These are phyloP conservation scores for Drosophila simulans DNA, from an alignment of 1,140 invertebrate genomes.

Conservation along the genomic window DNA sequence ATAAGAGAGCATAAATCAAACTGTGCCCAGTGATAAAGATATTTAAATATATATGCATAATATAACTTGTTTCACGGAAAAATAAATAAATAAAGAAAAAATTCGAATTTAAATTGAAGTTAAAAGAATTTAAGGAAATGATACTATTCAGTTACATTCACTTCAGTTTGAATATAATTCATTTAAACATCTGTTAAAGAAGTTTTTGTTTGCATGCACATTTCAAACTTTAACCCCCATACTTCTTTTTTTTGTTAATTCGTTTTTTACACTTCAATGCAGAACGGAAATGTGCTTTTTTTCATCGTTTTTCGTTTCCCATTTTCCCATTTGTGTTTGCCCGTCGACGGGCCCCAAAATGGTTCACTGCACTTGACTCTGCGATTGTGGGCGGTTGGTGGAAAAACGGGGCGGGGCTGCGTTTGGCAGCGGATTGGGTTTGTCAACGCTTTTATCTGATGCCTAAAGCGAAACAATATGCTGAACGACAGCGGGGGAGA, in stretches of 20 bases:
- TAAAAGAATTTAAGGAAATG: background rate
- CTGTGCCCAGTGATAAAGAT: background rate
- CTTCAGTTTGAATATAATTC: background rate
- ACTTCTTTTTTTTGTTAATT: constrained; percentile 18
- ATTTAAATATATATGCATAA: background rate
- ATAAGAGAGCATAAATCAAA: constrained; percentile 8
- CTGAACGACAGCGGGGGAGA: background rate
- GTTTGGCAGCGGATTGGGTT: constrained; percentile 35
- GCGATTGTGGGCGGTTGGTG: constrained; percentile 1
- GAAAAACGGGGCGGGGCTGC: constrained; percentile 1
- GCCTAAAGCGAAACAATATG: constrained; percentile 65
- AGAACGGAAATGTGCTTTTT: constrained; percentile 75
- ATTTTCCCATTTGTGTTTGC: constrained; percentile 46
- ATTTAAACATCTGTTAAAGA: background rate
- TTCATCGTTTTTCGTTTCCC: constrained; percentile 33
- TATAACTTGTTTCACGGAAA: background rate
- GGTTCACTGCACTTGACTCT: constrained; percentile 80
- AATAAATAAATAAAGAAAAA: no score
- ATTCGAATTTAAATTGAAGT: background rate
- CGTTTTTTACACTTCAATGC: constrained; percentile 64
- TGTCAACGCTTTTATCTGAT: constrained; percentile 72
- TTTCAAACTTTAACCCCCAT: constrained; percentile 2
- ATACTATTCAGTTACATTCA: no score
- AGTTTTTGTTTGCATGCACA: background rate
- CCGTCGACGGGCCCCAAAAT: constrained; percentile 72